Evolutionary conservation across 2,888 invertebrate genomes (phyloP).

Genomic region (Conops quadrifasciatus): DNA sequence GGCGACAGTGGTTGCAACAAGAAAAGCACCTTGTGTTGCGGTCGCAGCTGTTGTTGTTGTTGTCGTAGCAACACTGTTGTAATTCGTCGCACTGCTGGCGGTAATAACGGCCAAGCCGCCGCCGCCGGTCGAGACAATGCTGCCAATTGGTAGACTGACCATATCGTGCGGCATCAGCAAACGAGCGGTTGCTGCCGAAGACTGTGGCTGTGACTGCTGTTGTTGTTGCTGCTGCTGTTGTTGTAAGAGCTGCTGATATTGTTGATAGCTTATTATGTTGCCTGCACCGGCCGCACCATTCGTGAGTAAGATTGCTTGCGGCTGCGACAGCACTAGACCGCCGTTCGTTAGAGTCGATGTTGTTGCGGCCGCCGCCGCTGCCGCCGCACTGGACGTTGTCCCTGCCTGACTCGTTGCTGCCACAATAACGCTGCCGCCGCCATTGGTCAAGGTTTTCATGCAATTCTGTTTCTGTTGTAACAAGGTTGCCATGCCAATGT

Average conservation of each 20-base stretch:
- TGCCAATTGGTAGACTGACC: slow-evolving; percentile 62
- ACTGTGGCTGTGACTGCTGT: slow-evolving; percentile 45
- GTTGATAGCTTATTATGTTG: slow-evolving; percentile 42
- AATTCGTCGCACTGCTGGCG: slow-evolving; percentile 37
- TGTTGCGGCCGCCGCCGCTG: slow-evolving; percentile 41
- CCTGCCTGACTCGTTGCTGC: slow-evolving; percentile 40
- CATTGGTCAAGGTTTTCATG: slow-evolving; percentile 78
- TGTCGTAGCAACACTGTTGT: slow-evolving; percentile 6
- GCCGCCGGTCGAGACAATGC: slow-evolving; percentile 53
- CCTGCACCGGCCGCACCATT: slow-evolving; percentile 46
- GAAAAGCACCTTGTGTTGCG: slow-evolving; percentile 47
- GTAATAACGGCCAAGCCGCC: slow-evolving; percentile 46
- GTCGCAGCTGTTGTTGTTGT: slow-evolving; percentile 7
- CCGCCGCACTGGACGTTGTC: slow-evolving; percentile 39
- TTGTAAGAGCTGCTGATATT: slow-evolving; percentile 47
- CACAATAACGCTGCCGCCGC: slow-evolving; percentile 54
- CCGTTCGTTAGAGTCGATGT: slow-evolving; percentile 36
- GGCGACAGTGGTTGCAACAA: slow-evolving; percentile 44
- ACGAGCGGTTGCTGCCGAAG: slow-evolving; percentile 38
- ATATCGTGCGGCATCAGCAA: slow-evolving; percentile 62
- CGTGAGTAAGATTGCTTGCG: slow-evolving; percentile 45
- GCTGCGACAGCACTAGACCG: slow-evolving; percentile 45
- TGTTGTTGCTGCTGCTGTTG: slow-evolving; percentile 47
- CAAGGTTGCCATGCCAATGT: slow-evolving; percentile 77
- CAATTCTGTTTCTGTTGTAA: slow-evolving; percentile 81